Conservation (phyloP, 2,888 invertebrate genomes). For the Athripsodes cinereus region DNA sequence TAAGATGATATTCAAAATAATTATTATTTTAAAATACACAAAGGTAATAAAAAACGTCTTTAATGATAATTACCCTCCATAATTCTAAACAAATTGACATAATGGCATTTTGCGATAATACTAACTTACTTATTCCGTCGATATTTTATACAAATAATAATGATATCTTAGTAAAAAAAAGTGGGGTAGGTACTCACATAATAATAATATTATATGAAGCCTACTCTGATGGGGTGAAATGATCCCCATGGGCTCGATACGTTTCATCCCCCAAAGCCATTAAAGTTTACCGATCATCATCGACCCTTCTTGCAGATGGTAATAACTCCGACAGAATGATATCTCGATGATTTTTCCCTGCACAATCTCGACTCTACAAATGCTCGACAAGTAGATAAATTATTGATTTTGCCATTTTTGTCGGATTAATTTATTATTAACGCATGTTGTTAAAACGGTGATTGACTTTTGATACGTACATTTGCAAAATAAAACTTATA, state of each 20-base stretch:
- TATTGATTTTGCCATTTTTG: too few species aligned
- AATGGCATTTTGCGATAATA: neutral
- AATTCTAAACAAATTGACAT: neutral
- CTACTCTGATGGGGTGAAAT: slow-evolving; percentile 11
- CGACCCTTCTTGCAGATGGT: neutral
- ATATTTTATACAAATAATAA: neutral
- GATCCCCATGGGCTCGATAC: slow-evolving; percentile 25
- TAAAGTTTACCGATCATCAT: neutral
- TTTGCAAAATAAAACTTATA: too few species aligned
- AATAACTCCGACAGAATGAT: neutral
- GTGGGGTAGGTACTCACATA: neutral
- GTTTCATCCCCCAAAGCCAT: slow-evolving; percentile 5
- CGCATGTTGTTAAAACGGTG: too few species aligned
- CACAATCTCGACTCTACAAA: too few species aligned
- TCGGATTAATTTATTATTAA: too few species aligned
- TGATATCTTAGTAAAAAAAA: neutral
- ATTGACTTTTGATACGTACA: too few species aligned
- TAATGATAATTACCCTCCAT: neutral
- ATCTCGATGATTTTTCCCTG: too few species aligned
- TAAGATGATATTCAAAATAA: too few species aligned
- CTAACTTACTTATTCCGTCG: too few species aligned
- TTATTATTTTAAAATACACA: too few species aligned
- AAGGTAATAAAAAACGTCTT: neutral
- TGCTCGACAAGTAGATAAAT: too few species aligned
- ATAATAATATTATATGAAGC: neutral